Base-by-base conservation (phyloP, 2,888 invertebrate species). In the Zaprionus obscuricornis region DNA sequence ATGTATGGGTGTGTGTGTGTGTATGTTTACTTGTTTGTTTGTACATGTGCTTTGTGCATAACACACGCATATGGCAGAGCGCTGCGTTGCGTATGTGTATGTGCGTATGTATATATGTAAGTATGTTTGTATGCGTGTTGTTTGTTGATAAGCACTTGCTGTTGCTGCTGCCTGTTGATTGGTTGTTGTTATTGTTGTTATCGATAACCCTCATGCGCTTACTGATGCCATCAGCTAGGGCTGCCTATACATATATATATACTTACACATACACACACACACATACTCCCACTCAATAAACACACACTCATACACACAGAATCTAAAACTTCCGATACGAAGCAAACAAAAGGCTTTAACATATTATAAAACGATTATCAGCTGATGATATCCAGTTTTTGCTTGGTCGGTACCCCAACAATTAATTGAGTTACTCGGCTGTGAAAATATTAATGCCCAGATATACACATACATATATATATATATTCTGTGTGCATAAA, bases 141-240 rank as follows among this genome's bases (percentile, higher is more conserved):
- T 66, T 83, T 69, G 74, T 66, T 83, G 78, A 79, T 79, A 79
- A 79, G 84, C 74, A 39, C 56, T 64, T 63, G 66, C 58, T 51
- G 66, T 37, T 54, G 71, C 62, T 56, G 57, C 37, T 52, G 63
- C 37, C 31, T 62, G 45, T 10, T 42, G 14, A 8, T 20, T 22
- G 8, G 39, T 52, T 59, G 55, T 62, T 64, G 70, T 64, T 71
- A 63, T 8, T 67, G n/a, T 60, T 58, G 68, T 83, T n/a, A 68
- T 68, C 83, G 78, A 79, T 79, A 79, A 68, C 66, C 71, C 66
- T 47, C 66, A 54, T 70, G 62, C 66, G 71, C 71, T 71, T 63
- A 51, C 62, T 69, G 72, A 67, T 67, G 72, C 70, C 72, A 60
- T 68, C 68, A 68, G 59, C 60, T 66, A 60, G 70, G 60, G 68